Evolutionary conservation across 2,888 invertebrate genomes (phyloP).

Genomic region (Dioctria linearis): DNA sequence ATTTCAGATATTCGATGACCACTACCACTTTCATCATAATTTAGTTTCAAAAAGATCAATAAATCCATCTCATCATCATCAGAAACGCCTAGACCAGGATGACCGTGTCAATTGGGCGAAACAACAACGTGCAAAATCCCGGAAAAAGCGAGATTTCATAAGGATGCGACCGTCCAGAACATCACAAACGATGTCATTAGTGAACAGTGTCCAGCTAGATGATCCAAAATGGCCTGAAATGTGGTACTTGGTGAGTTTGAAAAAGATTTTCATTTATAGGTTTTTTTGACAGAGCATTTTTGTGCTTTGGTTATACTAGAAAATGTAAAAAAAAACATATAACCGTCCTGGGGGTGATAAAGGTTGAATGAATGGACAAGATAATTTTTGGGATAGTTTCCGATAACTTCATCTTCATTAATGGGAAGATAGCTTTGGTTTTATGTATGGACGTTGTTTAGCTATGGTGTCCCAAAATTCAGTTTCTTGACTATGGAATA

Average conservation of each 20-base stretch:
- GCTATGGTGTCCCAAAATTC: constrained; percentile 55
- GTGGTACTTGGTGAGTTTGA: constrained; percentile 95
- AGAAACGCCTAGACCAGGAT: constrained; percentile 80
- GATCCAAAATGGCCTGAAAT: constrained; percentile 95
- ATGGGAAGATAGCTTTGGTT: constrained; percentile 34
- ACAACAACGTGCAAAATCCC: constrained; percentile 85
- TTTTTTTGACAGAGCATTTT: neutral
- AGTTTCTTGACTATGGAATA: constrained; percentile 57
- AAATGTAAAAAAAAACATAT: no score
- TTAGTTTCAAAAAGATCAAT: constrained; percentile 84
- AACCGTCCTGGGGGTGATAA: neutral
- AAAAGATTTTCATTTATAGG: neutral
- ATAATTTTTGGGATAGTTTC: constrained; percentile 30
- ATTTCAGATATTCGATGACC: constrained; percentile 88
- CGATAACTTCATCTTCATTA: constrained; percentile 36
- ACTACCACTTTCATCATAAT: constrained; percentile 88
- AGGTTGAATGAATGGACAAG: constrained; percentile 3
- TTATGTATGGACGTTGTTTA: constrained; percentile 47
- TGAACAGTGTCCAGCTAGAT: constrained; percentile 74
- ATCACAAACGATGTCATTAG: constrained; percentile 63
- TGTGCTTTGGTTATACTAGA: no score
- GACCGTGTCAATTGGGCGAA: constrained; percentile 85
- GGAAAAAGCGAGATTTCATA: constrained; percentile 86
- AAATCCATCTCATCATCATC: constrained; percentile 80
- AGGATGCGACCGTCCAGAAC: constrained; percentile 71